A percentile compares a stretch with the other conserved stretches of the same genome.
Conservation (phyloP, 2,888 invertebrate species). For the Andrena bucephala region DNA sequence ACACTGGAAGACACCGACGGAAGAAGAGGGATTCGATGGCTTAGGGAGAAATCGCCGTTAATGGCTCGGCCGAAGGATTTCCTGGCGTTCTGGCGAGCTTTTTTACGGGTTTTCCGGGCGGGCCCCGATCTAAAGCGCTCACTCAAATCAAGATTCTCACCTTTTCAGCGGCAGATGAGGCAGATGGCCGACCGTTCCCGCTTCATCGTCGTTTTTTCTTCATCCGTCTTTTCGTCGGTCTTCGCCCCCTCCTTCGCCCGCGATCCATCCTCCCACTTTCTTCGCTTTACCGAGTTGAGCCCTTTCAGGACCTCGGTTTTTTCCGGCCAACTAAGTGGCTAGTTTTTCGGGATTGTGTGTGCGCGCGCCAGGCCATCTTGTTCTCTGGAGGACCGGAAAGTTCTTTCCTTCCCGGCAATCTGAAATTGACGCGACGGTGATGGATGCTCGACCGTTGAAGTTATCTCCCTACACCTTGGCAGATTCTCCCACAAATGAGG, state of each 20-base stretch:
- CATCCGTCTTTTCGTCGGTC: conserved; percentile 69
- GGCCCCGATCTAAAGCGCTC: conserved; percentile 72
- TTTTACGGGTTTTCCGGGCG: conserved; percentile 75
- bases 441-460: conserved; percentile 45
- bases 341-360: conserved; percentile 45
- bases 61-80: conserved; percentile 79
- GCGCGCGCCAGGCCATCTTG: conserved; percentile 31
- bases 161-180: conserved; percentile 71
- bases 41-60: conserved; percentile 79
- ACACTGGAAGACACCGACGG: conserved; percentile 54
- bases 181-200: conserved; percentile 55
- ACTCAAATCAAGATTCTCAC: conserved; percentile 81
- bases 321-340: conserved; percentile 57
- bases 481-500: neutral
- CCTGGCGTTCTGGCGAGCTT: conserved; percentile 71
- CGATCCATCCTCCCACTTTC: conserved; percentile 33
- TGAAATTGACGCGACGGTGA: conserved; percentile 66
- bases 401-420: conserved; percentile 48
- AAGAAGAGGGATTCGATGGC: conserved; percentile 71
- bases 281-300: conserved; percentile 47
- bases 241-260: conserved; percentile 14
- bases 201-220: conserved; percentile 50
- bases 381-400: conserved; percentile 6
- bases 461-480: conserved; percentile 16
- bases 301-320: conserved; percentile 49